Evolutionary conservation across 1,140 invertebrate species (phyloP).

Genomic region (Patella vulgata): DNA sequence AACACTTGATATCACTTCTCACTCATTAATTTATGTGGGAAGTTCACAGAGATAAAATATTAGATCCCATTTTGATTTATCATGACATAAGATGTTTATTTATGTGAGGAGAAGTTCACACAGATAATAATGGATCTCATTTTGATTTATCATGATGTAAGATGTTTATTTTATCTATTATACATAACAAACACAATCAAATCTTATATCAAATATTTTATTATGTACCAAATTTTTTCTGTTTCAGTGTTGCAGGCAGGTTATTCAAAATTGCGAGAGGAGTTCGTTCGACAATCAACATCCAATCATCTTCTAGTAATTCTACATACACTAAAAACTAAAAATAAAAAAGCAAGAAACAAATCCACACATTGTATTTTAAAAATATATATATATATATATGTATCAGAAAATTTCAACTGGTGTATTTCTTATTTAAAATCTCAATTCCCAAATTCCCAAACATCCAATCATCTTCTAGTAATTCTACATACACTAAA

Average conservation of each 20-base stretch:
- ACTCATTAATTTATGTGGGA: too few species aligned
- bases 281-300: conserved; percentile 77
- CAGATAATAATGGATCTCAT: too few species aligned
- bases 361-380: not conserved
- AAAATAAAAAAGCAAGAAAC: conserved; percentile 56
- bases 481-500: conserved; percentile 72
- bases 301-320: conserved; percentile 71
- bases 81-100: too few species aligned
- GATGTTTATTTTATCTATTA: too few species aligned
- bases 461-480: conserved; percentile 73
- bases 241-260: conserved; percentile 71
- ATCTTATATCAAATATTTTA: too few species aligned
- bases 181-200: too few species aligned
- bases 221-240: conserved; percentile 59
- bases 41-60: too few species aligned
- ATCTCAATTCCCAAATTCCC: not conserved
- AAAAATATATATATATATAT: not conserved
- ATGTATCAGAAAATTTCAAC: too few species aligned
- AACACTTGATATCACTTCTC: too few species aligned
- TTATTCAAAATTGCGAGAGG: conserved; percentile 72
- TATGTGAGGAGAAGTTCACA: too few species aligned
- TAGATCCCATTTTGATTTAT: too few species aligned
- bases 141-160: too few species aligned
- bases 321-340: conserved; percentile 76
- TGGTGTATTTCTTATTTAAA: not conserved